Conservation (phyloP, 2,797 vertebrate genomes). For the Arnoldichthys spilopterus region DNA sequence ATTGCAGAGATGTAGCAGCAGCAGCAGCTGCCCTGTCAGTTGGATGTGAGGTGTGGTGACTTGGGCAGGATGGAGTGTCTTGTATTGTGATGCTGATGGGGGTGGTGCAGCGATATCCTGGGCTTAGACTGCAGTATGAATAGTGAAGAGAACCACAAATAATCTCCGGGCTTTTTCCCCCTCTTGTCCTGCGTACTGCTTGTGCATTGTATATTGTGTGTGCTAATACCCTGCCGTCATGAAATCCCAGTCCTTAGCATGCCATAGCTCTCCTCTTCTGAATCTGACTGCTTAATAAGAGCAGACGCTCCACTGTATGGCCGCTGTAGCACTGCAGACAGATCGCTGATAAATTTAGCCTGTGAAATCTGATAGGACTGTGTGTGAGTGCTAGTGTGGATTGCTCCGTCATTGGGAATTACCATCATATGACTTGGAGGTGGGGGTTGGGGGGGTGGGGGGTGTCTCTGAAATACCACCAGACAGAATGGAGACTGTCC, state of each 20-base stretch:
- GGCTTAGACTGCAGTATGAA: constrained; percentile 59
- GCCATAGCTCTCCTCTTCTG: not conserved
- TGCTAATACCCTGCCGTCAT: constrained; percentile 16
- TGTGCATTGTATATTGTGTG: constrained; percentile 5
- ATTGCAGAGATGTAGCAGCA: constrained; percentile 61
- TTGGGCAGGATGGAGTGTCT: constrained; percentile 37
- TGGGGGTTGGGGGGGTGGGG: not conserved
- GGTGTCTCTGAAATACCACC: not conserved
- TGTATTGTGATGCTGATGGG: constrained; percentile 63
- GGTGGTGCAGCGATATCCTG: constrained; percentile 56
- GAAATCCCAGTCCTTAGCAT: not conserved
- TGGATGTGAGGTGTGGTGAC: constrained; percentile 57
- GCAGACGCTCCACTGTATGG: constrained; percentile 3
- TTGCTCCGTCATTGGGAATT: constrained; percentile 19
- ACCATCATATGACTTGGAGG: constrained; percentile 5
- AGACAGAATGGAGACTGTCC: constrained; percentile 18
- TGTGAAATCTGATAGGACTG: constrained; percentile 14
- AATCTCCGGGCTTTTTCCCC: constrained; percentile 31
- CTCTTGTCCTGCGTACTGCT: constrained; percentile 26
- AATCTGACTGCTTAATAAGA: not conserved
- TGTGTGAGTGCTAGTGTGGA: constrained; percentile 7
- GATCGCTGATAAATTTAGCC: constrained; percentile 12
- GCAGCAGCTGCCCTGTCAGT: constrained; percentile 46
- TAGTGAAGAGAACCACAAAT: constrained; percentile 59
- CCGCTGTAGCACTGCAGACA: not conserved